These are phyloP conservation scores for Scelioninae gen. 2 DNA, from an alignment of 2,888 invertebrate species.

Conservation along the genomic window DNA sequence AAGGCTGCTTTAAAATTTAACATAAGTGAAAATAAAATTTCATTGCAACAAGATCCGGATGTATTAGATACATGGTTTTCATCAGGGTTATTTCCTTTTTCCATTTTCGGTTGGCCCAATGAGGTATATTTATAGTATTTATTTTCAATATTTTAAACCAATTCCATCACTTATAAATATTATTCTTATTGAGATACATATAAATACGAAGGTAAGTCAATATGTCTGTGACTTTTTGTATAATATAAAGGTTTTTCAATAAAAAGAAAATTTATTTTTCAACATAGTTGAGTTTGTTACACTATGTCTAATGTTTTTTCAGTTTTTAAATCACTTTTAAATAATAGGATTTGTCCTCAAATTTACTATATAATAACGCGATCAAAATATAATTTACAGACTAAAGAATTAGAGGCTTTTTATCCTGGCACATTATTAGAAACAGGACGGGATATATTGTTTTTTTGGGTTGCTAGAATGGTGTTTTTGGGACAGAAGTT, in stretches of 20 bases:
- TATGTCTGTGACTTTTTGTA: no score
- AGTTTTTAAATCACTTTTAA: no score
- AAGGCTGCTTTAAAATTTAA: constrained; percentile 87
- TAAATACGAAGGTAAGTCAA: no score
- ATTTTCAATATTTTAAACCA: no score
- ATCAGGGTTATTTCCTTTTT: constrained; percentile 96
- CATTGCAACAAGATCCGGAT: constrained; percentile 90
- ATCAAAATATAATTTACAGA: constrained; percentile 75
- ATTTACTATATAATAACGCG: no score
- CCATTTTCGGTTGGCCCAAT: constrained; percentile 98
- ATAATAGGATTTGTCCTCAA: no score
- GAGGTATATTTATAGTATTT: constrained; percentile 76
- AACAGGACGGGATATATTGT: constrained; percentile 98
- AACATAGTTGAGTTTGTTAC: no score
- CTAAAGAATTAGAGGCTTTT: constrained; percentile 83
- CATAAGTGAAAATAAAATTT: constrained; percentile 77
- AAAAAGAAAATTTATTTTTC: no score
- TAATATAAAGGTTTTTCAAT: no score
- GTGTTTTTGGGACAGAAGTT: constrained; percentile 96
- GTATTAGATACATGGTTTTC: constrained; percentile 99
- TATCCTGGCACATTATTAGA: constrained; percentile 96
- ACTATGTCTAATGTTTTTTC: no score
- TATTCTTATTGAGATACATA: no score
- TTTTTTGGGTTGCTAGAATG: constrained; percentile 99
- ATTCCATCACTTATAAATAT: no score